Evolutionary conservation across 2,113 vertebrate species (phyloP).

Genomic region (Pyrgilauda ruficollis): DNA sequence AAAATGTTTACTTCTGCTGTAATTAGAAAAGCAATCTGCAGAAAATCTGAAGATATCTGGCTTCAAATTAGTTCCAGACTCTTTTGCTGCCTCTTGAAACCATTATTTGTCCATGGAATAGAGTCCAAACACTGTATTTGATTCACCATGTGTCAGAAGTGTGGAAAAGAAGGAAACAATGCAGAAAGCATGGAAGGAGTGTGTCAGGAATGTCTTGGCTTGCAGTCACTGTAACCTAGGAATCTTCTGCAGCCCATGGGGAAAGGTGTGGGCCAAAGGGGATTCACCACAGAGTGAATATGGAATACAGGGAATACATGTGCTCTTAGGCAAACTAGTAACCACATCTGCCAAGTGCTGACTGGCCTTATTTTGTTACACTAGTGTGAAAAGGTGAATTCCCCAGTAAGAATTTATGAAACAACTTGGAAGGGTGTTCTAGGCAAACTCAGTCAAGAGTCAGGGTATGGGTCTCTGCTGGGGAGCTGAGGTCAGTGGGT

Average conservation of each 20-base stretch:
- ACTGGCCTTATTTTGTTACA: background rate
- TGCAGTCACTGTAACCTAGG: background rate
- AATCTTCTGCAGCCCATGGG: background rate
- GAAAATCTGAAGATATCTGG: conserved; percentile 10
- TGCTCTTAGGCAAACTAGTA: background rate
- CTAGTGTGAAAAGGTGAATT: background rate
- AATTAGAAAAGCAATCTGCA: conserved; percentile 21
- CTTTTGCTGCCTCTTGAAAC: conserved; percentile 4
- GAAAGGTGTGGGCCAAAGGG: background rate
- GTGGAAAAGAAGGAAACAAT: background rate
- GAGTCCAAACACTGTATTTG: background rate
- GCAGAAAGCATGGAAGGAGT: background rate
- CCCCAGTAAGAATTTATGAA: background rate
- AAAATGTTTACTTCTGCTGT: conserved; percentile 14
- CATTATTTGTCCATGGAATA: background rate
- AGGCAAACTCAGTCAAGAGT: background rate
- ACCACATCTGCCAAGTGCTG: background rate
- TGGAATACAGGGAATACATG: background rate
- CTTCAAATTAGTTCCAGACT: background rate
- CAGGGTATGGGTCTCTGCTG: background rate
- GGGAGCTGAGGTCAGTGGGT: background rate
- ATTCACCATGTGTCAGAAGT: background rate
- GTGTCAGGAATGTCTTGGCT: background rate
- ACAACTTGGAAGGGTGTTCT: background rate
- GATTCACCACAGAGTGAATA: background rate